A percentile compares a stretch with the other conserved stretches of the same genome.
Evolutionary conservation across 2,888 invertebrate species (phyloP).

Genomic region (Thecocarcelia acutangulata): DNA sequence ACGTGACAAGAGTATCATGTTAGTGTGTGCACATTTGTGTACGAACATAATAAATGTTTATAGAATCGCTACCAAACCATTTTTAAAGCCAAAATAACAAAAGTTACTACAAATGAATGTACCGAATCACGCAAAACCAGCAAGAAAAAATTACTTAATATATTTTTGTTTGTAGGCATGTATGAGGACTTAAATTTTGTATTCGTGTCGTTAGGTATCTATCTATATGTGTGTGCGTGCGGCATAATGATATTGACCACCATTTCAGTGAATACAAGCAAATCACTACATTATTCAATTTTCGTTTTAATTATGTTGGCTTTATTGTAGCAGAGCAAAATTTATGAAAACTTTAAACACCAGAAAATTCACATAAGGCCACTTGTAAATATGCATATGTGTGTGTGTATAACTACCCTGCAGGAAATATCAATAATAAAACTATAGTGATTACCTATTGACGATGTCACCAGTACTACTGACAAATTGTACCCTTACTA

Average conservation of each 20-base stretch:
- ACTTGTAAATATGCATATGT: too few species aligned
- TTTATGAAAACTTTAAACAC: too few species aligned
- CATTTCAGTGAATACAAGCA: not conserved
- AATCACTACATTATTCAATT: not conserved
- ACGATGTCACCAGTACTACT: too few species aligned
- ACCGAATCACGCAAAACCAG: not conserved
- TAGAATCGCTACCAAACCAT: conserved; percentile 22
- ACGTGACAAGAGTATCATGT: conserved; percentile 45
- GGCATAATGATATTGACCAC: conserved; percentile 1
- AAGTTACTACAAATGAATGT: not conserved
- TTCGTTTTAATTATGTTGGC: not conserved
- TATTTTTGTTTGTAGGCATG: not conserved
- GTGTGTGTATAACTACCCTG: too few species aligned
- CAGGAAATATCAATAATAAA: too few species aligned
- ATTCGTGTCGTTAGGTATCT: too few species aligned
- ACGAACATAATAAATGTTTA: conserved; percentile 23
- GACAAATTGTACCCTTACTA: too few species aligned
- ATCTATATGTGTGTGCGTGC: too few species aligned
- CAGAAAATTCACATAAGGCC: too few species aligned
- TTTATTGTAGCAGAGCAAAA: too few species aligned
- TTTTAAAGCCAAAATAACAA: conserved; percentile 25
- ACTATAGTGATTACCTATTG: too few species aligned
- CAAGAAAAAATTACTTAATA: conserved; percentile 1
- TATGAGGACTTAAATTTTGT: not conserved
- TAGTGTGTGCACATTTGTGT: not conserved